phyloP scores from a whole-genome alignment of 1,140 invertebrate species.

The Pachypeltis micranthus region DNA sequence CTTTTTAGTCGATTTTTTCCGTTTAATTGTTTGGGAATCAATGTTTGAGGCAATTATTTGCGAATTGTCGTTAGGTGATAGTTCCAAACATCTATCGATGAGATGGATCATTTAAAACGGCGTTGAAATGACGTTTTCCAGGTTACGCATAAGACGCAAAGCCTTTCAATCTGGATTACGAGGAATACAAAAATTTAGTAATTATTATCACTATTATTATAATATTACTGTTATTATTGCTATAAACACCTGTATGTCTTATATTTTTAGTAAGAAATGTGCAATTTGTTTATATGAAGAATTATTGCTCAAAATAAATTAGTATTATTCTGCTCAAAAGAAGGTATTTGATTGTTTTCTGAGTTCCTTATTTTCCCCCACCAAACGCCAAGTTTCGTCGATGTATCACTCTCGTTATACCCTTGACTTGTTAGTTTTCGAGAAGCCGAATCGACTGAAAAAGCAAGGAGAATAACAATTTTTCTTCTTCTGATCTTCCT shows the following conservation, averaged over 20 bases:
- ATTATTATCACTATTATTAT: slow-evolving; percentile 4
- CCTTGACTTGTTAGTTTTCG: too few species aligned
- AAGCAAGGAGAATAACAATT: too few species aligned
- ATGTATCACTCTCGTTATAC: too few species aligned
- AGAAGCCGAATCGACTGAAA: too few species aligned
- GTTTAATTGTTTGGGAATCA: too few species aligned
- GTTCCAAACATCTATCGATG: slow-evolving; percentile 18
- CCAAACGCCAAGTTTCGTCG: too few species aligned
- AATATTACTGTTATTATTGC: slow-evolving; percentile 2
- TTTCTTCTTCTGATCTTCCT: too few species aligned
- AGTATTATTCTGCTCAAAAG: slow-evolving; percentile 19
- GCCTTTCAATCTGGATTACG: slow-evolving; percentile 2
- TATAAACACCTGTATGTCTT: background rate
- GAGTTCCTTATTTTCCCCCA: too few species aligned
- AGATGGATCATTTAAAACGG: slow-evolving; percentile 1
- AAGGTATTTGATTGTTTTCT: too few species aligned
- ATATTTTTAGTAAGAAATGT: slow-evolving; percentile 16
- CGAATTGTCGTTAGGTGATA: background rate
- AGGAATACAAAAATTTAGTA: background rate
- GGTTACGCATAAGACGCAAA: background rate
- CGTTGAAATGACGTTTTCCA: background rate
- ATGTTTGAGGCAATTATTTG: too few species aligned
- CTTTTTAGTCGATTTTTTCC: too few species aligned
- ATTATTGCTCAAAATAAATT: slow-evolving; percentile 21
- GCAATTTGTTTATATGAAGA: slow-evolving; percentile 11